Base-by-base conservation (phyloP, 2,888 invertebrate genomes). In the Lagria hirta region DNA sequence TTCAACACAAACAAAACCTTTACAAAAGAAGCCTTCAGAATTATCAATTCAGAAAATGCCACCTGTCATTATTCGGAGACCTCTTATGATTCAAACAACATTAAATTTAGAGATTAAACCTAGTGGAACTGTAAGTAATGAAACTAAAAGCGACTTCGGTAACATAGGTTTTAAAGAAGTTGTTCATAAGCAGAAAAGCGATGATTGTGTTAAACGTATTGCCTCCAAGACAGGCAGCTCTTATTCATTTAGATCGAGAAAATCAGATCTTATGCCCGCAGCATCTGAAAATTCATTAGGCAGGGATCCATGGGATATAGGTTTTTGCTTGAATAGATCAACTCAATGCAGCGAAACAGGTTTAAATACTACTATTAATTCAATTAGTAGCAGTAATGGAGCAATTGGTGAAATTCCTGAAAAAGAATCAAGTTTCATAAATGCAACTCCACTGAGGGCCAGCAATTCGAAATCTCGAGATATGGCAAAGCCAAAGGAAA, bases 31-130 rank as follows among this genome's bases (percentile, higher is more conserved):
- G n/a, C n/a, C 28, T 16, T 24, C 38, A 5, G 48, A 43, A 22
- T 37, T 55, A 13, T 35, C 48, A 10, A 20, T 57, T 10, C 52
- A 57, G 45, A 14, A 36, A n/a, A 37, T 57, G 42, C 57, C 57
- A 29, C 68, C 72, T 37, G 73, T 79, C 45, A 73, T 72, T 55
- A 79, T 79, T 48, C 71, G 74, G 59, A 71, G 74, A 49, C 72
- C 74, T 57, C 60, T 78, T 13, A 74, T 69, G 34, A 68, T 72
- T 44, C 77, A 78, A 60, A 75, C 71, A 62, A 75, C 77, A 43
- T 67, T 77, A 41, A 69, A 73, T 16, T 64, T 78, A 53, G 72
- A 75, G 55, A 79, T 79, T 55, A 53, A 70, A 55, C 74, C 77
- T 5, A 38, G 20, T 51, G 55, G 13, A 44, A 45, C 23, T n/a